phyloP scores from a whole-genome alignment of 2,888 invertebrate genomes.

The Temnothorax ravouxi region DNA sequence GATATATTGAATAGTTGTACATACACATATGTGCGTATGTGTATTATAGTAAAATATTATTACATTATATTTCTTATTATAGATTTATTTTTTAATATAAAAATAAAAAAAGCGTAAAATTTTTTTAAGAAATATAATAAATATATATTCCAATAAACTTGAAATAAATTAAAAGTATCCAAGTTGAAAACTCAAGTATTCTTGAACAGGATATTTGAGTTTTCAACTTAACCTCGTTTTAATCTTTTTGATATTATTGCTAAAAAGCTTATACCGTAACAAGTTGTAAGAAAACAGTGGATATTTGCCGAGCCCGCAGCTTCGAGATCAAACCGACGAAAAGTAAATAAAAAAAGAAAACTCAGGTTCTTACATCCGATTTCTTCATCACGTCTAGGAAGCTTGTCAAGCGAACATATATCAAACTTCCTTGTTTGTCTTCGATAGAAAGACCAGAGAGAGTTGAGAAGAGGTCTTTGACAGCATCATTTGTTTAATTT shows the following conservation, averaged over 20 bases:
- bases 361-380: constrained; percentile 64
- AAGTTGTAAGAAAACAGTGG: constrained; percentile 19
- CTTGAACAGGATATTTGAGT: background rate
- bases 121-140: background rate
- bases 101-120: background rate
- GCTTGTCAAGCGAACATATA: constrained; percentile 59
- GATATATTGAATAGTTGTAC: background rate
- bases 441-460: background rate
- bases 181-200: background rate
- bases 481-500: constrained; percentile 5
- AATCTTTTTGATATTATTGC: constrained; percentile 2
- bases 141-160: background rate
- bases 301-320: constrained; percentile 65
- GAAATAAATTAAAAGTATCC: background rate
- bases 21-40: too few relatives aligned
- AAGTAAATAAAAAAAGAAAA: constrained; percentile 46
- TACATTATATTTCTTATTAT: background rate
- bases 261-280: background rate
- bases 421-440: constrained; percentile 65
- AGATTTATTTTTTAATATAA: constrained; percentile 6
- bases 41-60: background rate
- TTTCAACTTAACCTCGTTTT: background rate
- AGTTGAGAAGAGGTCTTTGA: constrained; percentile 7
- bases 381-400: constrained; percentile 56
- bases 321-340: constrained; percentile 62